Base-by-base conservation (phyloP, 2,113 vertebrate genomes). In the Nibea coibor region DNA sequence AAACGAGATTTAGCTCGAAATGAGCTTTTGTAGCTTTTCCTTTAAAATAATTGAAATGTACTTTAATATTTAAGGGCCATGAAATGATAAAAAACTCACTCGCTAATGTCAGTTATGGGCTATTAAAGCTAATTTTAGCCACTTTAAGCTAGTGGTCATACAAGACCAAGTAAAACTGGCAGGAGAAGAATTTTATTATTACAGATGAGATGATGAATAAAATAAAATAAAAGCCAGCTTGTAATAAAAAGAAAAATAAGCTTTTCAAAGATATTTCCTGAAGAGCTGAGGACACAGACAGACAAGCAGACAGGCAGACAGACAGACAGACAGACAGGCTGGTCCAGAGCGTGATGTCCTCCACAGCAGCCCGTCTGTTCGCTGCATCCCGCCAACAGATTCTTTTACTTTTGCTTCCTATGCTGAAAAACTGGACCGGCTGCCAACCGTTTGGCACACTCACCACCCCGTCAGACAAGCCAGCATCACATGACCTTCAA, bases 401-500 rank as follows among this genome's bases (percentile, higher is more conserved):
- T 90, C 84, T 84, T 83, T 63, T 67, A 79, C 84, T 87, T 79
- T 26, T 72, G 82, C 66, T 82, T 90, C 82, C 90, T 81, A 62
- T 76, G 67, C 31, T 65, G 78, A 86, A 80, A 83, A 82, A 45
- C 64, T 1, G 51, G 8, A 77, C 12, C 4, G 43, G 66, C 80
- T 88, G 91, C 90, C 91, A 91, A 86, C 72, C 61, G 45, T 68
- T 88, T 93, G 93, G 89, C 90, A 80, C 73, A 15, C 72, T 10
- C 78, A 39, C 57, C 83, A 75, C 82, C 85, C 78, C 43, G 80
- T 68, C 82, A 75, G 75, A 84, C 69, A 26, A 51, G 87, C 87
- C 87, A 67, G 82, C 87, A 90, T 95, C 95, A 95, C 93, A 91
- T 91, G 94, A 93, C 93, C 91, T 83, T 92, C 88, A 94, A 91